Base-by-base conservation (phyloP, 2,113 vertebrate species). In the Cebidichthys violaceus region DNA sequence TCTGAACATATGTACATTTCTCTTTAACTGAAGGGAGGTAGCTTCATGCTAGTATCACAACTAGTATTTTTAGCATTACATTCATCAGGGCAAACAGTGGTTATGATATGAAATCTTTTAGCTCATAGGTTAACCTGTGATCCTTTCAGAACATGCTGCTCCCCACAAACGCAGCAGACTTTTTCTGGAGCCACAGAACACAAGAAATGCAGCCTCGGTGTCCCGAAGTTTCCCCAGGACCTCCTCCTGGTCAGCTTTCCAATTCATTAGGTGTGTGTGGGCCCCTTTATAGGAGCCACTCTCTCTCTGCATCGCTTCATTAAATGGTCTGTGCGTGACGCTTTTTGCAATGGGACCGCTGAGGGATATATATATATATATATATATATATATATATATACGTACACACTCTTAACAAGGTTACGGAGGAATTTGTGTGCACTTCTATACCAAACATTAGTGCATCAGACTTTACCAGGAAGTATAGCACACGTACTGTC, bases 181-280 rank as follows among this genome's bases (percentile, higher is more conserved):
- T 31, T 31, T 60, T 57, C 13, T 20, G 10, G 18, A 74, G 4
- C 14, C 18, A 47, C 59, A 59, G 14, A 62, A 41, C 17, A n/a
- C 35, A 15, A 45, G 76, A 59, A 66, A 61, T n/a, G 47, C 66
- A 64, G 65, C 61, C 54, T 59, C 45, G 57, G 22, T 33, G 9
- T 76, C 62, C 24, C 0, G 9, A 37, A 27, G 33, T 43, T 62
- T 62, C 78, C 54, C 73, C 31, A 6, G 67, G 67, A 62, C 50
- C 39, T 2, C 29, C n/a, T 79, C 69, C 45, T 67, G 80, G 79
- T 73, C 1, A 61, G 35, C 37, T 33, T 47, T 81, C 64, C 70
- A 81, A 20, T 81, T 83, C 69, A 81, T 13, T 20, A 41, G 45
- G 0, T 33, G 17, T 57, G 14, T 33, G 35, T 4, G 55, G 39